Evolutionary conservation across 2,797 vertebrate species (phyloP).

Genomic region (Loriculus beryllinus): DNA sequence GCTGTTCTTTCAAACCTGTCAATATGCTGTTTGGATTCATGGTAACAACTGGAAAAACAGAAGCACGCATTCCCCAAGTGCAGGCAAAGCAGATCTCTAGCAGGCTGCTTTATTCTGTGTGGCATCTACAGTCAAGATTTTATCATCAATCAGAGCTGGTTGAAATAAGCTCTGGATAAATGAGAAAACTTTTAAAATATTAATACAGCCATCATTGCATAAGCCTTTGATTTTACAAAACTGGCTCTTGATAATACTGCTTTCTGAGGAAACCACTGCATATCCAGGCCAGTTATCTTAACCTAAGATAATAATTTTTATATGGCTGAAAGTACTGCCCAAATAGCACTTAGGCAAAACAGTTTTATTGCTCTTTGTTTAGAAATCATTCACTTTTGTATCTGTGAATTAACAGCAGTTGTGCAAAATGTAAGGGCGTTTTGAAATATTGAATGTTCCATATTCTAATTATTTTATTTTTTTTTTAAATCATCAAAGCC

Average conservation of each 20-base stretch:
- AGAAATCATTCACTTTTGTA: not conserved
- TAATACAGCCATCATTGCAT: not conserved
- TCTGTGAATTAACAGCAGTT: not conserved
- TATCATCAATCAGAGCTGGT: not conserved
- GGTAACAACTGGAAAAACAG: not conserved
- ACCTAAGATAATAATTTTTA: not conserved
- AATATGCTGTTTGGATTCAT: not conserved
- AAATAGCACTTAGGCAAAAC: not conserved
- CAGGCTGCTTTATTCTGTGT: not conserved
- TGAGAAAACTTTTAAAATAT: constrained; percentile 43
- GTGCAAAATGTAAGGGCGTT: not conserved
- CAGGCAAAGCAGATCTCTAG: not conserved
- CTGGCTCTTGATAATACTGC: not conserved
- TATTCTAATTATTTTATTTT: not conserved
- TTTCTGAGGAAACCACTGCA: not conserved
- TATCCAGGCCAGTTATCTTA: not conserved
- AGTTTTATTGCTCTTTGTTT: not conserved
- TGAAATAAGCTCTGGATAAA: constrained; percentile 12
- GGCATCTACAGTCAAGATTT: not conserved
- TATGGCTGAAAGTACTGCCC: not conserved
- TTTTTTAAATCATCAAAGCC: fast-evolving
- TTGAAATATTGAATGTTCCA: not conserved
- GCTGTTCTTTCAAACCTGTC: not conserved
- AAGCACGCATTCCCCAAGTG: not conserved
- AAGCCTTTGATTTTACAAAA: constrained; percentile 39